These are phyloP conservation scores for cattle (Bos taurus) DNA, from an alignment of 2,113 vertebrate species.

Conservation along the genomic window ARS-UCD2.0 NC_037334.1:85127501-85128000, in stretches of 20 bases:
- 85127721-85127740: not conserved
- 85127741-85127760: not conserved
- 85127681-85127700: not conserved
- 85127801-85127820: not conserved
- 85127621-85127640: constrained; percentile 35
- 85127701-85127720: not conserved
- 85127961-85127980: not conserved
- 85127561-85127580: not conserved
- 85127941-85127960: not conserved
- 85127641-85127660: not conserved
- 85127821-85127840: constrained; percentile 15
- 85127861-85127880: not conserved
- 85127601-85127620: constrained; percentile 4
- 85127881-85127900: not conserved
- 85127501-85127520: not conserved
- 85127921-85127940: not conserved
- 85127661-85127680: not conserved
- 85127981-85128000: not conserved
- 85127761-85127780: constrained; percentile 38
- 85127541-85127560: not conserved
- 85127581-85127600: not conserved
- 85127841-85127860: not conserved
- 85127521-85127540: not conserved
- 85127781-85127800: not conserved
- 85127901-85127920: not conserved